Percentiles rank a stretch among this genome's conserved stretches.
phyloP scores from a whole-genome alignment of 2,797 vertebrate genomes.

The Melanogrammus aeglefinus region DNA sequence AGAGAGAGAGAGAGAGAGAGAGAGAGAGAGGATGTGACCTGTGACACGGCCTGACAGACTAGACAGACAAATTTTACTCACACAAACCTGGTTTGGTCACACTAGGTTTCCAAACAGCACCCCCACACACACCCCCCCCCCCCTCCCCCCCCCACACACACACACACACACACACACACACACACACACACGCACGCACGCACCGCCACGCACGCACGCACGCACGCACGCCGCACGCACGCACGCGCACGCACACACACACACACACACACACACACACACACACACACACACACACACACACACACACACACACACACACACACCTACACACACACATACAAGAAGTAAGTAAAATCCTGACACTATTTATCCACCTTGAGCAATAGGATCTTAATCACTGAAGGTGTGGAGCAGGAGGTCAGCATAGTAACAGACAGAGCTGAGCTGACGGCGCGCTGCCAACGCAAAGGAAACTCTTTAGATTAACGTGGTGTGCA shows the following conservation, averaged over 20 bases:
- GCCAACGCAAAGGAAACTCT: slow-evolving; percentile 27
- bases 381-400: not conserved
- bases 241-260: slow-evolving; percentile 49
- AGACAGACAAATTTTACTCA: slow-evolving; percentile 72
- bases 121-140: slow-evolving; percentile 23
- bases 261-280: not conserved
- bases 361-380: not conserved
- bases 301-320: slow-evolving; percentile 55
- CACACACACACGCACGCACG: slow-evolving; percentile 22
- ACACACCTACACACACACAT: too few relatives aligned
- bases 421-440: not conserved
- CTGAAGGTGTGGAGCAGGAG: not conserved
- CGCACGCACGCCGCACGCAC: slow-evolving; percentile 53
- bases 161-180: too few relatives aligned
- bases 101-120: slow-evolving; percentile 50
- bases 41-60: slow-evolving; percentile 65
- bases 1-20: too few relatives aligned
- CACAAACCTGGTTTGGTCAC: slow-evolving; percentile 49
- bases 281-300: slow-evolving; percentile 57
- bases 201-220: slow-evolving; percentile 58
- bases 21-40: slow-evolving; percentile 35
- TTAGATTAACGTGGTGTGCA: slow-evolving; percentile 25
- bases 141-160: too few relatives aligned
- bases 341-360: not conserved
- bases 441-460: not conserved